Base-by-base conservation (phyloP, 2,797 vertebrate genomes). In the Betta splendens region DNA sequence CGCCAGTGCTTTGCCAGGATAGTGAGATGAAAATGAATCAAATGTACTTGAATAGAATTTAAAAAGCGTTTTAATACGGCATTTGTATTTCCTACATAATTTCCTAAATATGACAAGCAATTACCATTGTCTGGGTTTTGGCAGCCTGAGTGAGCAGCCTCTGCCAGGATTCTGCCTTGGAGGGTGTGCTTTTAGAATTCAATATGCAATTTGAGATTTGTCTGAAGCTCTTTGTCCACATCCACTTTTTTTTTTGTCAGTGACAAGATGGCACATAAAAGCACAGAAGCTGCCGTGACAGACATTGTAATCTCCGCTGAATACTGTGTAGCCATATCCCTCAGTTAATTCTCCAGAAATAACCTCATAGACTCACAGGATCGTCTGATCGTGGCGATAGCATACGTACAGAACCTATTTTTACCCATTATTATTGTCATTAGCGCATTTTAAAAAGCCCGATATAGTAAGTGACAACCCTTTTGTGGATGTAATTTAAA, bases 41-140 rank as follows among this genome's bases (percentile, higher is more conserved):
- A 80, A 75, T 58, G 32, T 36, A 49, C 62, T 72, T 64, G 33
- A 75, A 73, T 51, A 26, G 16, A 71, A 68, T 77, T 72, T 71
- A 36, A 58, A 76, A 64, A 59, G 42, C n/a, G 45, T 64, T 86
- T 80, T 72, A 73, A 83, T 83, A 51, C 64, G 50, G 35, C 67
- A 69, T 83, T 85, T 81, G 60, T 82, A 69, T 82, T 80, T 80
- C 52, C 52, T 44, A 72, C 74, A 79, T 83, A 32, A 71, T 80
- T 83, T 67, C 62, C 66, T 65, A 79, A 75, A 84, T 81, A 78
- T 85, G 87, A 89, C 89, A 83, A 86, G 84, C 85, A 84, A 84
- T 90, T 88, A 83, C 83, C 48, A 62, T 84, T 80, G 79, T 89
- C 74, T 45, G 33, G 50, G 67, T 48, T 82, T 78, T 87, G 82